A percentile compares a stretch with the other conserved stretches of the same genome.
Evolutionary conservation across 1,140 invertebrate genomes (phyloP).

Genomic region (Mycetomoellerius zeteki): DNA sequence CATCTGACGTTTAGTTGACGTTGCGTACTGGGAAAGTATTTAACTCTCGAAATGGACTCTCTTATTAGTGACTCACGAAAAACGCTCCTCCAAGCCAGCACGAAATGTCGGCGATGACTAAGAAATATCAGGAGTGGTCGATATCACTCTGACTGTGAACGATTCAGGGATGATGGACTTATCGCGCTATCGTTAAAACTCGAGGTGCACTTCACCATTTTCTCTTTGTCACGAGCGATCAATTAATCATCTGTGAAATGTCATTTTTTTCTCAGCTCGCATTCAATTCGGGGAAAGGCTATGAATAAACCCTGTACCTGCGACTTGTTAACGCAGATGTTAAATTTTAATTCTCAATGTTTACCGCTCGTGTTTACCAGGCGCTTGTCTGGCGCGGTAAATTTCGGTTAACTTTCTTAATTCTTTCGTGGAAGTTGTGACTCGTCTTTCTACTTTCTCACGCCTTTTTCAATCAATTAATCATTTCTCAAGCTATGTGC

Average conservation of each 20-base stretch:
- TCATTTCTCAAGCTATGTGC: background rate
- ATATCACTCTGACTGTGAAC: slow-evolving; percentile 59
- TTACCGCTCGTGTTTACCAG: background rate
- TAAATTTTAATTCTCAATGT: slow-evolving; percentile 35
- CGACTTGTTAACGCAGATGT: slow-evolving; percentile 16
- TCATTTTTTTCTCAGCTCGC: background rate
- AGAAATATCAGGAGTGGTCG: slow-evolving; percentile 66
- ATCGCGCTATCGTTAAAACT: slow-evolving; percentile 19
- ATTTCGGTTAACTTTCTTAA: slow-evolving; percentile 15
- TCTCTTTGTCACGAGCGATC: slow-evolving; percentile 30
- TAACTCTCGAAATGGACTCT: slow-evolving; percentile 42
- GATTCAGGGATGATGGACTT: slow-evolving; percentile 31
- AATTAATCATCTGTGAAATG: slow-evolving; percentile 44
- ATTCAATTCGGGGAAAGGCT: background rate
- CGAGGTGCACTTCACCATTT: slow-evolving; percentile 18
- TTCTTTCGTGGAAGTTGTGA: slow-evolving; percentile 38
- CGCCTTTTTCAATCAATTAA: slow-evolving; percentile 30
- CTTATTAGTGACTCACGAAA: slow-evolving; percentile 71
- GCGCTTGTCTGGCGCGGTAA: background rate
- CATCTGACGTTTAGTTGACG: slow-evolving; percentile 34
- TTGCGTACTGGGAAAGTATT: slow-evolving; percentile 9
- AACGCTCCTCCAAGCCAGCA: slow-evolving; percentile 33
- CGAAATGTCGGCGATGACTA: slow-evolving; percentile 67
- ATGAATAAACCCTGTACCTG: background rate
- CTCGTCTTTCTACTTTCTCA: slow-evolving; percentile 29